Percentiles rank a stretch among this genome's conserved stretches.
phyloP scores from a whole-genome alignment of 2,888 invertebrate species.

The Hydropsyche betteni region DNA sequence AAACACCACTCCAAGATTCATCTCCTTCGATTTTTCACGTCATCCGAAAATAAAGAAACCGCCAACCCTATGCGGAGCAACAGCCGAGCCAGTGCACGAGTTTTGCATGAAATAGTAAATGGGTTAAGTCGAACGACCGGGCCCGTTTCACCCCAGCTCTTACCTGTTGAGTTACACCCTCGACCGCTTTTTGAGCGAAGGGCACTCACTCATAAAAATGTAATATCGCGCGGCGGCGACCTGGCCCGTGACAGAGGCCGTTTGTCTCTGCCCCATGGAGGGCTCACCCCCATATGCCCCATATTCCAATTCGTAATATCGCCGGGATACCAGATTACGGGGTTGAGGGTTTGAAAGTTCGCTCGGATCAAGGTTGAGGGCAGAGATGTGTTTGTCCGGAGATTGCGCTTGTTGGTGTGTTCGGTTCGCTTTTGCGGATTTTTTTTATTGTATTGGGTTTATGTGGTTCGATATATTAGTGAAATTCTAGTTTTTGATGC shows the following conservation, averaged over 20 bases:
- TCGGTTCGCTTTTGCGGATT: background rate
- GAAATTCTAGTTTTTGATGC: too few relatives aligned
- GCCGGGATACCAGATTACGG: background rate
- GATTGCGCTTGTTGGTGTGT: background rate
- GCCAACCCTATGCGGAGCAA: background rate
- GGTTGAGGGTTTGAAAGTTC: too few relatives aligned
- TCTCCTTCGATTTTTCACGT: background rate
- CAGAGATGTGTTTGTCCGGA: too few relatives aligned
- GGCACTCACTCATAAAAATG: constrained; percentile 38
- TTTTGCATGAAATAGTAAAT: constrained; percentile 45
- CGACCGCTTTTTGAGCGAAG: constrained; percentile 35
- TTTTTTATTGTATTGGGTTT: too few relatives aligned
- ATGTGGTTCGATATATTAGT: too few relatives aligned
- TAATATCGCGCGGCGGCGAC: constrained; percentile 28
- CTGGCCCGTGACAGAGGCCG: constrained; percentile 33
- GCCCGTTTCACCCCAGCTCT: constrained; percentile 15
- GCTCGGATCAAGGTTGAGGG: too few relatives aligned
- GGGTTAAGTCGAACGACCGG: constrained; percentile 44
- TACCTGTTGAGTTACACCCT: constrained; percentile 46
- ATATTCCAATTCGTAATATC: background rate
- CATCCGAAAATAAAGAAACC: too few relatives aligned
- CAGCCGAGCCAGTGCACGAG: background rate
- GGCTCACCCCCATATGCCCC: background rate
- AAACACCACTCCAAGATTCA: background rate
- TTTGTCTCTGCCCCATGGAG: constrained; percentile 1